These are phyloP conservation scores for Eupithecia insigniata DNA, from an alignment of 2,888 invertebrate species.

Conservation along the genomic window DNA sequence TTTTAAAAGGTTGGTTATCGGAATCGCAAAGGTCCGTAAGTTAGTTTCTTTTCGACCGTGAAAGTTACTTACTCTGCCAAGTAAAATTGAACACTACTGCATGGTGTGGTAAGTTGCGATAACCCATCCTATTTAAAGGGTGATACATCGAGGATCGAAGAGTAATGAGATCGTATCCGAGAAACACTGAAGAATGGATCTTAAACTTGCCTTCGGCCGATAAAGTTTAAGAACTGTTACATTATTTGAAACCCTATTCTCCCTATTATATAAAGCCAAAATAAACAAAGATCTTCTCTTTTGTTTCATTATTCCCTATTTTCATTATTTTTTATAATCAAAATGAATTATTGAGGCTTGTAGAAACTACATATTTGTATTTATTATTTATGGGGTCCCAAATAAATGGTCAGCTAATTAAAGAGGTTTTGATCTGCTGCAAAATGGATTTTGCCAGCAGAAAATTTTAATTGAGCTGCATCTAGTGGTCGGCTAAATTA, in stretches of 20 bases:
- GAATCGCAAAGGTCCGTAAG: neutral
- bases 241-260: neutral
- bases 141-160: constrained; percentile 48
- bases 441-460: no score
- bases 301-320: neutral
- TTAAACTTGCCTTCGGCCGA: constrained; percentile 3
- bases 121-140: constrained; percentile 47
- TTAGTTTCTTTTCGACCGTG: neutral
- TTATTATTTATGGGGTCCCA: no score
- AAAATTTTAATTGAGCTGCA: no score
- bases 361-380: no score
- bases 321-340: neutral
- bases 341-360: neutral
- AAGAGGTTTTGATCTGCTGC: no score
- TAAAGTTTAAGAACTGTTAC: constrained; percentile 2
- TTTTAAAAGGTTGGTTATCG: neutral
- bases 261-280: neutral
- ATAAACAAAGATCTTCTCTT: neutral
- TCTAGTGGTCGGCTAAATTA: no score
- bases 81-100: constrained; percentile 33
- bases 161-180: constrained; percentile 26
- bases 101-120: constrained; percentile 51
- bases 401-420: no score
- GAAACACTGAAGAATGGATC: constrained; percentile 11
- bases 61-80: constrained; percentile 2